phyloP scores from a whole-genome alignment of 2,113 vertebrate species.

The Malurus cyaneus region DNA sequence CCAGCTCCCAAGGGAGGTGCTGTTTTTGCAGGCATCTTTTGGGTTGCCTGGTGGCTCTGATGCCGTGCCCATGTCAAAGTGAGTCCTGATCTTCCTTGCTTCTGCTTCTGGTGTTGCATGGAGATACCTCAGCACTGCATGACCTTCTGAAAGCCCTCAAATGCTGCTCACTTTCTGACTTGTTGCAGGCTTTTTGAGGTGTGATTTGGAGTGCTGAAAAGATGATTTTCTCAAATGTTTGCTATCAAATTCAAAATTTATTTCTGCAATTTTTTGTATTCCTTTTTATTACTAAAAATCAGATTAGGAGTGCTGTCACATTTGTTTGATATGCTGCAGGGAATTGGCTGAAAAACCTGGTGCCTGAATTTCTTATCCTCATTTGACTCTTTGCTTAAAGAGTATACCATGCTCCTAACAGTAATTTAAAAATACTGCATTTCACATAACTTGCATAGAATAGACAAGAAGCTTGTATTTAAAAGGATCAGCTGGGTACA shows the following conservation, averaged over 20 bases:
- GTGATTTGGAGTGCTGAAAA: not conserved
- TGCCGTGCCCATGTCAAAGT: not conserved
- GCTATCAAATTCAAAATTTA: not conserved
- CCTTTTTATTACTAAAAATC: not conserved
- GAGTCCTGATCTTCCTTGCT: not conserved
- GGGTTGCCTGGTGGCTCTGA: not conserved
- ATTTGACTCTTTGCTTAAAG: not conserved
- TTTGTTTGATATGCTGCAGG: not conserved
- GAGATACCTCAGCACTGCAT: accelerated
- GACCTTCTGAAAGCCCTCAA: not conserved
- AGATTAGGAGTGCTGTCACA: not conserved
- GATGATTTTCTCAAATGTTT: not conserved
- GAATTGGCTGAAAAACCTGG: not conserved
- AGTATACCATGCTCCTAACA: not conserved
- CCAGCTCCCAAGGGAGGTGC: not conserved
- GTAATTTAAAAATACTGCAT: not conserved
- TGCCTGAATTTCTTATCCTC: not conserved
- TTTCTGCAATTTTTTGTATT: not conserved
- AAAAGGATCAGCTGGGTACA: not conserved
- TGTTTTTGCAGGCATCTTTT: not conserved
- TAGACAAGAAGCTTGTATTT: not conserved
- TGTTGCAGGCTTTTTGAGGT: not conserved
- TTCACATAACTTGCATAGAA: not conserved
- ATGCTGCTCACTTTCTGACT: not conserved
- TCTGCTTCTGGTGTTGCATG: not conserved